Percentiles rank a stretch among this genome's conserved stretches.
phyloP scores from a whole-genome alignment of 2,113 vertebrate genomes.

The Phodopus roborovskii region DNA sequence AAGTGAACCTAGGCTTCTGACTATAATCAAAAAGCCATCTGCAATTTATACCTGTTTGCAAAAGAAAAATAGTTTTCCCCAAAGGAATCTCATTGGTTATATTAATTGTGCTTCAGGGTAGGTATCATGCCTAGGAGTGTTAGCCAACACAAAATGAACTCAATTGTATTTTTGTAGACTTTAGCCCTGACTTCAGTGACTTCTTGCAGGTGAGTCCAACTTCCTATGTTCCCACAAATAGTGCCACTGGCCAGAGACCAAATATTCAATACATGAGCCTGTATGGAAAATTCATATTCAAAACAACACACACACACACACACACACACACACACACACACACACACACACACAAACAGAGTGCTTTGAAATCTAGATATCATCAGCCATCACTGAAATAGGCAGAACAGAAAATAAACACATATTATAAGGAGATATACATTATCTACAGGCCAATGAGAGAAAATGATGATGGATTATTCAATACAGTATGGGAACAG shows the following conservation, averaged over 20 bases:
- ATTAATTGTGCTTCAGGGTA: not conserved
- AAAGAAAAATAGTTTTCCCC: not conserved
- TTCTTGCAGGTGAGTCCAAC: not conserved
- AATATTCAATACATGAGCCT: not conserved
- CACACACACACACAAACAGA: not conserved
- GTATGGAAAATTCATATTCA: not conserved
- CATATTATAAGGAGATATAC: not conserved
- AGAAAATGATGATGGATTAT: slow-evolving; percentile 9
- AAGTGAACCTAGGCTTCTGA: not conserved
- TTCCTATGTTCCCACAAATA: not conserved
- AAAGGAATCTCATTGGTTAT: not conserved
- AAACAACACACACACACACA: not conserved
- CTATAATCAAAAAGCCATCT: not conserved
- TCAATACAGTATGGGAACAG: not conserved
- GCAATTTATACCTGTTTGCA: not conserved
- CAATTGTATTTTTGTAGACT: not conserved
- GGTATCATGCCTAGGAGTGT: not conserved
- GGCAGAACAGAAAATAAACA: not conserved
- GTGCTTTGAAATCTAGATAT: not conserved
- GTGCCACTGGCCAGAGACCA: not conserved
- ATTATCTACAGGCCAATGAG: not conserved
- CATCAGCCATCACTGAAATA: not conserved
- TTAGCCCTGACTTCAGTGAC: not conserved
- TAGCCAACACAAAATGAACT: not conserved
- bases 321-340: not conserved